phyloP scores from a whole-genome alignment of 2,888 invertebrate genomes.

The Brachyopa scutellaris region DNA sequence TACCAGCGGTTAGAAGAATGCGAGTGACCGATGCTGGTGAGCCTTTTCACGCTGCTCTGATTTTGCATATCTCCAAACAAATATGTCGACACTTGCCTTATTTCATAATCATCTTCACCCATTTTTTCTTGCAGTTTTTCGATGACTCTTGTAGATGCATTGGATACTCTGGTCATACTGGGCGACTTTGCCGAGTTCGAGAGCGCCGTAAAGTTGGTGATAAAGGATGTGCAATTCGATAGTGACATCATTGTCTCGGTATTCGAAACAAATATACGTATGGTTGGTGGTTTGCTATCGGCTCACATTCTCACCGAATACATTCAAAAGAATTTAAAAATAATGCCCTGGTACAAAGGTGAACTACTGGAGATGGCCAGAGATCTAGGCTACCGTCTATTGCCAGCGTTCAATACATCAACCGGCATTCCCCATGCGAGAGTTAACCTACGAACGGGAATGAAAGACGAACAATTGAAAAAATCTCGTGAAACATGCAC shows the following conservation, averaged over 20 bases:
- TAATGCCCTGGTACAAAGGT: conserved; percentile 92
- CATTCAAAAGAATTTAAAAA: conserved; percentile 88
- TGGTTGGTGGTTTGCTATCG: conserved; percentile 96
- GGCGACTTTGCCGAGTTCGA: conserved; percentile 98
- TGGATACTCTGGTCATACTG: conserved; percentile 95
- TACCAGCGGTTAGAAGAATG: no score
- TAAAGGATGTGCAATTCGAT: conserved; percentile 94
- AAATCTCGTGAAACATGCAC: conserved; percentile 96
- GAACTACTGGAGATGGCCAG: conserved; percentile 95
- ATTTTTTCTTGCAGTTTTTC: no score
- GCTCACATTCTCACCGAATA: conserved; percentile 94
- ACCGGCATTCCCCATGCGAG: conserved; percentile 98
- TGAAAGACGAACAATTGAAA: conserved; percentile 88
- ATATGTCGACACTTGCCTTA: no score
- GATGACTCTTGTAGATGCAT: conserved; percentile 95
- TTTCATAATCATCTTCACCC: no score
- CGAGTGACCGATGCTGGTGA: no score
- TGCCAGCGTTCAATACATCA: conserved; percentile 99
- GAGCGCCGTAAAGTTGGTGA: conserved; percentile 92
- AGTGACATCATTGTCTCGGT: conserved; percentile 97
- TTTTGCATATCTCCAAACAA: no score
- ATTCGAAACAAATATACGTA: conserved; percentile 98
- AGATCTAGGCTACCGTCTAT: conserved; percentile 93
- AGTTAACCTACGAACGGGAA: conserved; percentile 92
- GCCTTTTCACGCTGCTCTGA: no score